Evolutionary conservation across 2,797 vertebrate genomes (phyloP), one percentile per base, ranked within the genome.

Genomic region (Mionectes olivaceus): DNA sequence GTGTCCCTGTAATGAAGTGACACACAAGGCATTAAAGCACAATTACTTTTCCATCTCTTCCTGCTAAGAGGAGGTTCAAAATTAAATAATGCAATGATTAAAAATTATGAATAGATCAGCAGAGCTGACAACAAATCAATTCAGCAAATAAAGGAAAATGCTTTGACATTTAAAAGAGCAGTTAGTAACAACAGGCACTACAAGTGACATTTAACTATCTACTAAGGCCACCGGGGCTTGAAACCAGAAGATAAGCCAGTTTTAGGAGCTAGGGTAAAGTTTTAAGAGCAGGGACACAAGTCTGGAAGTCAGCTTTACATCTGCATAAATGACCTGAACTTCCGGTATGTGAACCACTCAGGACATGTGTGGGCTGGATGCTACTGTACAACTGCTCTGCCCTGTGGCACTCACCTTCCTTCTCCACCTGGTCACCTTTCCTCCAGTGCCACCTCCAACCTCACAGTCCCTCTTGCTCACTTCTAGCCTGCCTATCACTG

Each of bases 151-250:
- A 94, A 75, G 43, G 64, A 80, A 96, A 96, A 89, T 32, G 37
- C 68, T 90, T 33, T 83, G 84, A 94, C 87, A 86, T 94, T 89
- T 93, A 43, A 74, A 83, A 82, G 49, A 89, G 80, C 56, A 74
- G 69, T 84, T 79, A 63, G 65, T 88, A 94, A 90, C 83, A 94
- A 88, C 33, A 91, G 68, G 68, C 55, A 35, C 47, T 74, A 68
- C 25, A 69, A 81, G 63, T 76, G 80, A 90, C 71, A 92, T 71
- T 89, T 82, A 89, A 47, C 61, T 71, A 84, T 57, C 69, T 43
- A 82, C 50, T 83, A 78, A 91, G 2, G 7, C 56, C 64, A 85
- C 4, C 50, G 46, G 59, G 35, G 27, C 64, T 90, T 93, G 82
- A 87, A 94, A 49, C 6, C 27, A 57, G 25, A 85, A 76, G 22